Percentiles rank a stretch among this genome's conserved stretches.
Evolutionary conservation across 1,140 invertebrate species (phyloP).

Genomic region (Cydia pomonella): DNA sequence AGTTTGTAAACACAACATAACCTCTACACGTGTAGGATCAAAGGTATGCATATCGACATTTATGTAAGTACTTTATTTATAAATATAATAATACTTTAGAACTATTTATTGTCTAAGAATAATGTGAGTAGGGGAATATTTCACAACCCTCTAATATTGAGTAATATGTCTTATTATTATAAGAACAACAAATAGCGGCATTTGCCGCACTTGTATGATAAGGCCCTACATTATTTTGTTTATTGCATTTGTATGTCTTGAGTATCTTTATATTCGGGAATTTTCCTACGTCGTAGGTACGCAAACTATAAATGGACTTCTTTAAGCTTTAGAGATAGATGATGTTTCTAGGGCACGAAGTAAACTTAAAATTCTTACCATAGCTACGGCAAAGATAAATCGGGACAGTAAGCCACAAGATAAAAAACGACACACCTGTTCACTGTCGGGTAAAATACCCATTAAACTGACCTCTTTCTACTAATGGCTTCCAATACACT

Average conservation of each 20-base stretch:
- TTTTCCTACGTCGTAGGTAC: background rate
- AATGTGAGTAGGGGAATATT: background rate
- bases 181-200: background rate
- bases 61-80: slow-evolving; percentile 8
- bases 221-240: background rate
- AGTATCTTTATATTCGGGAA: background rate
- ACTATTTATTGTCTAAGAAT: background rate
- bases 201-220: background rate
- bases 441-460: slow-evolving; percentile 43
- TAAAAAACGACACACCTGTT: slow-evolving; percentile 47
- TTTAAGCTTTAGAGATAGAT: background rate
- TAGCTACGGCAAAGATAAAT: slow-evolving; percentile 2
- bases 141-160: background rate
- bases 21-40: slow-evolving; percentile 22
- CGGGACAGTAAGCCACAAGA: slow-evolving; percentile 24
- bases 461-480: slow-evolving; percentile 54
- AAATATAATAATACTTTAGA: background rate
- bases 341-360: background rate
- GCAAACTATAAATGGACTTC: background rate
- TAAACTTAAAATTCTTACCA: slow-evolving; percentile 22
- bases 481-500: slow-evolving; percentile 63
- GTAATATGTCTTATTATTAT: background rate
- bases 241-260: too few species aligned
- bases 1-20: slow-evolving; percentile 31
- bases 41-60: slow-evolving; percentile 12